Conservation (phyloP, 1,140 invertebrate species). For the Battus philenor region DNA sequence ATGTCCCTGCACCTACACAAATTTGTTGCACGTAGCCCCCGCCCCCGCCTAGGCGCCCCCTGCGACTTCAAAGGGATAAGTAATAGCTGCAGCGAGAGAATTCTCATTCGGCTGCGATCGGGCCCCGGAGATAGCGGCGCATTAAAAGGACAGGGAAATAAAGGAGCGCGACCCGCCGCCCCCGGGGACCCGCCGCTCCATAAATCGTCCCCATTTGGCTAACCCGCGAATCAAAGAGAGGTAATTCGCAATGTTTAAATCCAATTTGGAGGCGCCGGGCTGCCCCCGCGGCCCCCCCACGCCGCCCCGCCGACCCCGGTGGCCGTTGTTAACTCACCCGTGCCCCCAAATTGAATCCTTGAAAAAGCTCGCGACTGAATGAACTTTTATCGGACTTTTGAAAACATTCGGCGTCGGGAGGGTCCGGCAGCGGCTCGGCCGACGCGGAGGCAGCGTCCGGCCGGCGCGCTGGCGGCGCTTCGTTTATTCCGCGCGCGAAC, state of each 20-base stretch:
- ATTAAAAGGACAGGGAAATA: conserved; percentile 50
- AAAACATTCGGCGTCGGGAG: not conserved
- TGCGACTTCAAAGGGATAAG: conserved; percentile 33
- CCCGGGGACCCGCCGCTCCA: conserved; percentile 32
- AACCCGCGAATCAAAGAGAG: conserved; percentile 58
- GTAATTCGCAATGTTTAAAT: conserved; percentile 65
- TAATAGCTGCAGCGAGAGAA: conserved; percentile 27
- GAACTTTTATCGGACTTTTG: not conserved
- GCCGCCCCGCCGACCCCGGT: conserved; percentile 5
- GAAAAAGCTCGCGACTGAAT: conserved; percentile 2
- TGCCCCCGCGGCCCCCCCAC: conserved; percentile 20
- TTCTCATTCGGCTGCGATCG: conserved; percentile 37
- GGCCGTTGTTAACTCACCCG: conserved; percentile 14
- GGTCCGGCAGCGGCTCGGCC: no score
- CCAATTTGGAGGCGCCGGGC: conserved; percentile 33
- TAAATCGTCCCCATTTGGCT: conserved; percentile 59
- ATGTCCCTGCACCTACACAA: no score
- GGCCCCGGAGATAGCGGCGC: conserved; percentile 48
- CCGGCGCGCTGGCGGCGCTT: no score
- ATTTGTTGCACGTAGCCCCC: no score
- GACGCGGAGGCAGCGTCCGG: no score
- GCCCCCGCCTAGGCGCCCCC: conserved; percentile 13
- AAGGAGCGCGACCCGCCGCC: conserved; percentile 24
- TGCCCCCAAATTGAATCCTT: conserved; percentile 6
- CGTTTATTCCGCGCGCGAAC: no score